Evolutionary conservation across 2,888 invertebrate species (phyloP), one percentile per base, ranked within the genome.

Genomic region (Diadromus collaris): DNA sequence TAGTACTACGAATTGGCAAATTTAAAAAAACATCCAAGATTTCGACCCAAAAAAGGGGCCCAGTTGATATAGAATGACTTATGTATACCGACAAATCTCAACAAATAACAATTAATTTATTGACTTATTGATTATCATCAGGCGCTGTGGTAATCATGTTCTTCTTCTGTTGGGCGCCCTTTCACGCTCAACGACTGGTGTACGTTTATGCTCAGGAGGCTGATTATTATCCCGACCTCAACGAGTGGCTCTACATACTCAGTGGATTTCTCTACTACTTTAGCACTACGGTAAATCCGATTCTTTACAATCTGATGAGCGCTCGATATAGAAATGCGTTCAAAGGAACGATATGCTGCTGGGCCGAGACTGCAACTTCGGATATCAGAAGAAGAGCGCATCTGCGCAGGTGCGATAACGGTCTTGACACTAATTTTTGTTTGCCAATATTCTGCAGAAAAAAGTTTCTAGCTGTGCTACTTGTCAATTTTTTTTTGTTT

Each of bases 161-260:
- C 92, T 98, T 98, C 92, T 92, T 97, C 13, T 98, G 98, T 91
- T 98, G 98, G 98, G 97, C 97, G 0, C 98, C 98, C 34, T 98
- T 98, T 92, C 98, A 98, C 92, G 94, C 96, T 80, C 98, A 98
- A 91, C 93, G 98, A 6, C 92, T 98, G 70, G 94, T 97, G 90
- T 96, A 95, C 89, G 93, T 96, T 84, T 95, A 97, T 90, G 95
- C 94, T 34, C 92, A 93, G 80, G 90, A 93, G 27, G 90, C 91
- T 0, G 92, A 94, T 87, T 95, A 94, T 90, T 93, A 93, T 89
- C 92, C 93, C 73, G 91, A 92, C 79, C 92, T 96, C 86, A 96
- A 96, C 90, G 95, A 95, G 87, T 95, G 95, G 93, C 92, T 96
- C 82, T 97, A 95, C 91, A 94, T 95, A 85, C 92, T 95, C 10